phyloP scores from a whole-genome alignment of 2,888 invertebrate genomes.

The Agrotis exclamationis region DNA sequence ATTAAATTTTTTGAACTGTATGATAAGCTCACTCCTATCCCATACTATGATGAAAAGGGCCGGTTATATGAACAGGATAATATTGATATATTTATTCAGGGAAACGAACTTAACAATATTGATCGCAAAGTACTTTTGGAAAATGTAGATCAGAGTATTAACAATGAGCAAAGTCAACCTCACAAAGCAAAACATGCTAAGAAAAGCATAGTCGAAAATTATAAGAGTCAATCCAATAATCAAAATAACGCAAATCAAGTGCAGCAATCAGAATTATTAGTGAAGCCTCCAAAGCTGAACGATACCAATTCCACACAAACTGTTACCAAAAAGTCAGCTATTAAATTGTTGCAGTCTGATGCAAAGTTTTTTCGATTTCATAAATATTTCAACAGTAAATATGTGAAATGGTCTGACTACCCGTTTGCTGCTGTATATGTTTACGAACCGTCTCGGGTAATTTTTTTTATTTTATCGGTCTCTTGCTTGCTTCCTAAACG shows the following conservation, averaged over 20 bases:
- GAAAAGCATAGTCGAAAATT: slow-evolving; percentile 69
- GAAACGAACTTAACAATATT: slow-evolving; percentile 48
- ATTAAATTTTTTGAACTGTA: slow-evolving; percentile 86
- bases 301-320: slow-evolving; percentile 13
- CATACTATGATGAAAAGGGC: slow-evolving; percentile 39
- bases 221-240: slow-evolving; percentile 17
- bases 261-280: not conserved
- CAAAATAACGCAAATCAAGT: slow-evolving; percentile 7
- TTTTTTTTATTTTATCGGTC: not conserved
- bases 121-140: slow-evolving; percentile 67
- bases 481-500: no score
- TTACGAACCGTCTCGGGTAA: slow-evolving; percentile 83
- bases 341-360: slow-evolving; percentile 8
- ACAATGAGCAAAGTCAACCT: slow-evolving; percentile 58
- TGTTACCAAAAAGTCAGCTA: slow-evolving; percentile 14
- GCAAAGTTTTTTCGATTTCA: slow-evolving; percentile 1
- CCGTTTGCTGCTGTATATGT: slow-evolving; percentile 83
- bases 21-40: slow-evolving; percentile 74
- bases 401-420: slow-evolving; percentile 75
- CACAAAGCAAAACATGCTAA: slow-evolving; percentile 72
- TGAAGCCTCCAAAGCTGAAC: slow-evolving; percentile 16
- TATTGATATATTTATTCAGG: slow-evolving; percentile 47
- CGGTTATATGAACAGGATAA: slow-evolving; percentile 48
- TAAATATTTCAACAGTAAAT: slow-evolving; percentile 32
- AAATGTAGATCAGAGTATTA: slow-evolving; percentile 67